These are phyloP conservation scores for Drosophila infuscata DNA, from an alignment of 2,888 invertebrate genomes.

Conservation along the genomic window DNA sequence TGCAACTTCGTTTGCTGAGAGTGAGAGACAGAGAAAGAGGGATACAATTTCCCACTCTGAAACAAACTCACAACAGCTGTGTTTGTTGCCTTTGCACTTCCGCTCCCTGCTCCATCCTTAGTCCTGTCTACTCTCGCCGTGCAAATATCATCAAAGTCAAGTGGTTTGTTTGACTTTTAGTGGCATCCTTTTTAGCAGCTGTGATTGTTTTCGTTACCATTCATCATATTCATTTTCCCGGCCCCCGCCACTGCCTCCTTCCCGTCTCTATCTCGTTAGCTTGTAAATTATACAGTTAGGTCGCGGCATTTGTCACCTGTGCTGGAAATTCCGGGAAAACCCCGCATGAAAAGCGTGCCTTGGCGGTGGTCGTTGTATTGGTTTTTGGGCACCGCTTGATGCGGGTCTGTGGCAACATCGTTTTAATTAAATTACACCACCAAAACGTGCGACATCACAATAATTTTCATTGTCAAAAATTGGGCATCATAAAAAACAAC, in stretches of 20 bases:
- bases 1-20: constrained; percentile 48
- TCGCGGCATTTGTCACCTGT: constrained; percentile 68
- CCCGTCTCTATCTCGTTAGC: not conserved
- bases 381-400: constrained; percentile 38
- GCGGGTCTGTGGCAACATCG: constrained; percentile 74
- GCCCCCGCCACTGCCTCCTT: not conserved
- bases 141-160: constrained; percentile 72
- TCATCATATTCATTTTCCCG: not conserved
- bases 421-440: constrained; percentile 81
- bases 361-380: constrained; percentile 31
- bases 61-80: constrained; percentile 62
- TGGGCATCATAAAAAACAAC: constrained; percentile 74
- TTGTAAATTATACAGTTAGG: constrained; percentile 38
- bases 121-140: constrained; percentile 14
- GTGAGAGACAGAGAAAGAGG: not conserved
- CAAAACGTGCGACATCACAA: constrained; percentile 75
- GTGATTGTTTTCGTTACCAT: constrained; percentile 44
- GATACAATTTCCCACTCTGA: constrained; percentile 38
- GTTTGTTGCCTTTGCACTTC: constrained; percentile 64
- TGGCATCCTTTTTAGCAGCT: constrained; percentile 63
- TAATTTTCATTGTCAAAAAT: constrained; percentile 81
- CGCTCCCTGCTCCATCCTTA: constrained; percentile 33
- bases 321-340: constrained; percentile 81
- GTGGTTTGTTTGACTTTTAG: constrained; percentile 66
- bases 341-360: constrained; percentile 66